Conservation (phyloP, 2,797 vertebrate genomes). For the Coendou prehensilis region DNA sequence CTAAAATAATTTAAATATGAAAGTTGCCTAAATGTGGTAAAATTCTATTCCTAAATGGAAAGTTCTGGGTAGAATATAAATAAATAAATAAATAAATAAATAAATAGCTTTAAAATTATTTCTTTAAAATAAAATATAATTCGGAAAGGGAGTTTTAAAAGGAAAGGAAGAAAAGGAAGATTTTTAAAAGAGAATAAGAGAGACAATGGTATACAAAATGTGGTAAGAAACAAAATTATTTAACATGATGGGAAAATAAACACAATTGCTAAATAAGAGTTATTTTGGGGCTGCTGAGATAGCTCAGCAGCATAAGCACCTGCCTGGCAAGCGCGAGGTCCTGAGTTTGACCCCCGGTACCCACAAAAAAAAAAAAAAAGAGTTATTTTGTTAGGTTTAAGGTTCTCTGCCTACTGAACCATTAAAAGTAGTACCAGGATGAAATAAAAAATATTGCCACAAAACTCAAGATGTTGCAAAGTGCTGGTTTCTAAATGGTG, state of each 20-base stretch:
- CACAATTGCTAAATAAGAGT: background rate
- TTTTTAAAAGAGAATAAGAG: background rate
- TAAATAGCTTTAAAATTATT: background rate
- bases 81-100: background rate
- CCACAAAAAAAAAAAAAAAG: background rate
- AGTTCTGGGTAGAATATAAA: background rate
- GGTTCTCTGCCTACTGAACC: background rate
- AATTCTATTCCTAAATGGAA: background rate
- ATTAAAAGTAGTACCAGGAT: background rate
- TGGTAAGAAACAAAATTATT: conserved; percentile 44
- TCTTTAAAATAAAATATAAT: conserved; percentile 52
- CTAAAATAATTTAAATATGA: conserved; percentile 5
- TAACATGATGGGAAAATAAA: conserved; percentile 18
- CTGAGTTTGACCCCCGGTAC: too few species aligned
- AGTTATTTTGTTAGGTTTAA: conserved; percentile 3
- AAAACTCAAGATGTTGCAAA: background rate
- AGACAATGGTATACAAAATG: background rate
- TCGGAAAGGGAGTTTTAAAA: background rate
- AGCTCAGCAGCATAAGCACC: too few species aligned
- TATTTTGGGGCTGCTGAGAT: too few species aligned
- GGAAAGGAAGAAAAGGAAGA: background rate
- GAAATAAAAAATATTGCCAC: background rate
- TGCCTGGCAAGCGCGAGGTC: too few species aligned
- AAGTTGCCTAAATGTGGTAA: conserved; percentile 20
- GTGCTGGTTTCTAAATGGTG: conserved; percentile 5